Evolutionary conservation across 1,140 invertebrate species (phyloP).

Genomic region (Brachionus angularis): DNA sequence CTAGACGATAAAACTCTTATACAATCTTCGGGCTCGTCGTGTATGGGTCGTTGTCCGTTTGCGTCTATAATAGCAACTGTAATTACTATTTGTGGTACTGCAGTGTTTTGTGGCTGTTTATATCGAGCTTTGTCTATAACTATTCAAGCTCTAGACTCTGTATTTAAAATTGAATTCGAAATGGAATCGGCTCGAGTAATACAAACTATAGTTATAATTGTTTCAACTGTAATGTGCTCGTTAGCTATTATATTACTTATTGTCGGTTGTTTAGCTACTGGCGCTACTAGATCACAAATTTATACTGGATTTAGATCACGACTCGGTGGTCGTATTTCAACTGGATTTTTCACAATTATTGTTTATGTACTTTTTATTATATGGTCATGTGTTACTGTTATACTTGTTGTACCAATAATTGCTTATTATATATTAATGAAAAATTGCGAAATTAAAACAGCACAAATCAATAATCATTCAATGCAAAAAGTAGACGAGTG

Average conservation of each 20-base stretch:
- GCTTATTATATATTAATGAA: slow-evolving; percentile 44
- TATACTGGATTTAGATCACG: slow-evolving; percentile 41
- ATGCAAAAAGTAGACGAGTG: slow-evolving; percentile 38
- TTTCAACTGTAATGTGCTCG: slow-evolving; percentile 27
- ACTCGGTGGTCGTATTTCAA: slow-evolving; percentile 23
- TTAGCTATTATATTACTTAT: slow-evolving; percentile 31
- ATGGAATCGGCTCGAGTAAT: slow-evolving; percentile 24
- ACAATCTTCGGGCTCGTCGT: background rate
- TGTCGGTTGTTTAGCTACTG: slow-evolving; percentile 40
- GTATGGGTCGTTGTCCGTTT: slow-evolving; percentile 36
- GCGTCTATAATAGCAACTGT: slow-evolving; percentile 37
- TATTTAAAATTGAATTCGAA: slow-evolving; percentile 30
- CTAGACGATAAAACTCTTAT: slow-evolving; percentile 14
- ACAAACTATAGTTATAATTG: slow-evolving; percentile 13
- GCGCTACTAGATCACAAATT: slow-evolving; percentile 33
- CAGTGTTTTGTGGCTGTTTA: slow-evolving; percentile 39
- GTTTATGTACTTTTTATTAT: slow-evolving; percentile 36
- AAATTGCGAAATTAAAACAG: slow-evolving; percentile 37
- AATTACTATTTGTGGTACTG: slow-evolving; percentile 30
- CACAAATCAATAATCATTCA: slow-evolving; percentile 39
- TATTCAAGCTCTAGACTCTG: slow-evolving; percentile 1
- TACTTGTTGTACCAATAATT: slow-evolving; percentile 32
- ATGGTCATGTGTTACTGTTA: slow-evolving; percentile 12
- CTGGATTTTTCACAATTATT: slow-evolving; percentile 36
- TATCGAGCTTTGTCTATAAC: slow-evolving; percentile 7